Evolutionary conservation across 2,797 vertebrate species (phyloP).

Genomic region (Lerista edwardsae): DNA sequence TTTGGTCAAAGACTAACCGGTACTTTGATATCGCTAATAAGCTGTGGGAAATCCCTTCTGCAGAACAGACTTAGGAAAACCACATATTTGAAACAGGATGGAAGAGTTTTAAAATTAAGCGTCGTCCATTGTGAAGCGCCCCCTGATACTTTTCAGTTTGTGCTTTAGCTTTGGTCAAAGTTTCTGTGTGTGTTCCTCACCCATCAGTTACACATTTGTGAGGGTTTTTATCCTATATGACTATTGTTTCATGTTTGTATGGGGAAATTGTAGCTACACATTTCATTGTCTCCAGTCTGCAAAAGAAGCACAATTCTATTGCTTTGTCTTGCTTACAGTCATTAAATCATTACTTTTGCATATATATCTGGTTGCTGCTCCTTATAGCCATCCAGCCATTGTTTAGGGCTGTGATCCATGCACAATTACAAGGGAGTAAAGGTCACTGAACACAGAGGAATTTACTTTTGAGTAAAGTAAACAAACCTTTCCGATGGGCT

Average conservation of each 20-base stretch:
- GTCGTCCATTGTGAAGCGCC: conserved; percentile 46
- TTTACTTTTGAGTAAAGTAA: conserved; percentile 51
- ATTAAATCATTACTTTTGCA: conserved; percentile 88
- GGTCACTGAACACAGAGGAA: not conserved
- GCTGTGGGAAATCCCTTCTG: conserved; percentile 70
- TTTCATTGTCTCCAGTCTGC: conserved; percentile 83
- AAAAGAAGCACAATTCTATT: conserved; percentile 88
- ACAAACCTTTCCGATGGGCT: conserved; percentile 65
- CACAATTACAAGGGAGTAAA: not conserved
- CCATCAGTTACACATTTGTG: conserved; percentile 78
- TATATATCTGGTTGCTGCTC: conserved; percentile 80
- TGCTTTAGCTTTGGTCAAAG: conserved; percentile 82
- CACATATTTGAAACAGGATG: conserved; percentile 61
- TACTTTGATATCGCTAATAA: conserved; percentile 72
- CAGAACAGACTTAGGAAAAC: conserved; percentile 69
- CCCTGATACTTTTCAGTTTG: conserved; percentile 71
- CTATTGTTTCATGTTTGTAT: conserved; percentile 83
- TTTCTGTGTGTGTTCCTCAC: conserved; percentile 75
- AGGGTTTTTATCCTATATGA: conserved; percentile 81
- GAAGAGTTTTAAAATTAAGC: conserved; percentile 69
- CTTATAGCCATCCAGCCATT: conserved; percentile 50
- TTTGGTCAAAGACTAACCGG: conserved; percentile 75
- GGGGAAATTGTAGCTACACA: conserved; percentile 80
- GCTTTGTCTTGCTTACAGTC: conserved; percentile 87
- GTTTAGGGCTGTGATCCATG: not conserved